Conservation (phyloP, 2,797 vertebrate species). For the Dicrostonyx torquatus region DNA sequence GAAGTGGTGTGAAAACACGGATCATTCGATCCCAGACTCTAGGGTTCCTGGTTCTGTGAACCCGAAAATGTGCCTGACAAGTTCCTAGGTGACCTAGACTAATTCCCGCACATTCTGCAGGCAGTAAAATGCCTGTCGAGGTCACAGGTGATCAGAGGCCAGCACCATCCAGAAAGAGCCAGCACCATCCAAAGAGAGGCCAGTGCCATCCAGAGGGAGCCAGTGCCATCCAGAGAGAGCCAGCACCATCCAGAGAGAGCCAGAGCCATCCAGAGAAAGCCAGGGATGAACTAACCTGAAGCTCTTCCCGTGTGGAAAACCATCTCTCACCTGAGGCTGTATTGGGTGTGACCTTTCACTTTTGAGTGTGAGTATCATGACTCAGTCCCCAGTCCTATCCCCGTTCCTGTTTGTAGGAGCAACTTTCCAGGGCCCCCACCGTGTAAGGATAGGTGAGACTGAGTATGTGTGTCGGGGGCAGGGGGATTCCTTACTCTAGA, state of each 20-base stretch:
- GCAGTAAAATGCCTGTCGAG: neutral
- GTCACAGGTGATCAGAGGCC: neutral
- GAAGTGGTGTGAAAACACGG: neutral
- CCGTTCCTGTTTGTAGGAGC: neutral
- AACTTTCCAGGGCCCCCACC: neutral
- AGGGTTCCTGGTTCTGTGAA: neutral
- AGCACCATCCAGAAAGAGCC: too few relatives aligned
- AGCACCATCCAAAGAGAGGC: too few relatives aligned
- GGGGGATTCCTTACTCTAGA: neutral
- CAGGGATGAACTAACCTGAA: neutral
- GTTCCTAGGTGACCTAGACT: neutral
- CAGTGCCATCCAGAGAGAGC: too few relatives aligned
- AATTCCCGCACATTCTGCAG: neutral
- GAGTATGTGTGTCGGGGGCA: too few relatives aligned
- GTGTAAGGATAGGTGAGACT: too few relatives aligned
- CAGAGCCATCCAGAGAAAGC: too few relatives aligned
- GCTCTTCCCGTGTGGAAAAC: neutral
- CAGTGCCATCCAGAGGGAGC: too few relatives aligned
- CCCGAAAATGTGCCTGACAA: neutral
- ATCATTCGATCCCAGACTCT: neutral
- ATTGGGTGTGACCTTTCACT: too few relatives aligned
- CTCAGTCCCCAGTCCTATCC: neutral
- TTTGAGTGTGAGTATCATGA: too few relatives aligned
- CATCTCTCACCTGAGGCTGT: neutral
- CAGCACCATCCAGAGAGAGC: too few relatives aligned